Evolutionary conservation across 1,140 invertebrate genomes (phyloP), one percentile per base, ranked within the genome.

Genomic region (Papilio polyxenes): DNA sequence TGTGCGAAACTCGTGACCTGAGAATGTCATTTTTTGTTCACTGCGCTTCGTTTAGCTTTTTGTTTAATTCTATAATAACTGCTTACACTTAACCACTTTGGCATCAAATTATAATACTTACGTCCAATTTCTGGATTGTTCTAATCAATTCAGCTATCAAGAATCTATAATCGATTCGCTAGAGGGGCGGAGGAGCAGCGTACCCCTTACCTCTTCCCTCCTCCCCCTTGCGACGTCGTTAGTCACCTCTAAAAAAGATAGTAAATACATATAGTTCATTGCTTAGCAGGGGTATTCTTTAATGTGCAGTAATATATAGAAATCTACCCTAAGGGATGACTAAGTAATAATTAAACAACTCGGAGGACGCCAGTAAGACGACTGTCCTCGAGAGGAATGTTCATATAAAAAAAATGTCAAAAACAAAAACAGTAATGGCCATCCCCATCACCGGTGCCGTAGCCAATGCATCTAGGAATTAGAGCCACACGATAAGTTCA

Each of bases 11-110:
- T 80, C 80, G 53, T 83, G 84, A 86, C 84, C 84, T 82, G 81
- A 62, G 81, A 85, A 85, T 85, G 83, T 83, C 83, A 83, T 85
- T 88, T 85, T 85, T 88, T 88, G 80, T 84, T 79, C 65, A 78
- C 49, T 77, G n/a, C n/a, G 48, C 20, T 20, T 75, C 44, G 49
- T 49, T 48, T 75, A 17, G 7, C 17, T 48, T 49, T 75, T 72
- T 37, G 10, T 49, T 75, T 49, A n/a, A 75, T 75, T 49, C 44
- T 10, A 37, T 75, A 75, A 75, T 75, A 75, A 75, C 44, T 49
- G 17, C 48, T 75, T 49, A 75, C 13, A 37, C 31, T 23, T 40
- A 17, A 31, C 3, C 10, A 37, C 37, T 69, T 15, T 69, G 31
- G 31, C 10, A 69, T 37, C 31, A 31, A 37, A 72, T 72, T 72